Evolutionary conservation across 2,888 invertebrate genomes (phyloP).

Genomic region (Pammene fasciana): DNA sequence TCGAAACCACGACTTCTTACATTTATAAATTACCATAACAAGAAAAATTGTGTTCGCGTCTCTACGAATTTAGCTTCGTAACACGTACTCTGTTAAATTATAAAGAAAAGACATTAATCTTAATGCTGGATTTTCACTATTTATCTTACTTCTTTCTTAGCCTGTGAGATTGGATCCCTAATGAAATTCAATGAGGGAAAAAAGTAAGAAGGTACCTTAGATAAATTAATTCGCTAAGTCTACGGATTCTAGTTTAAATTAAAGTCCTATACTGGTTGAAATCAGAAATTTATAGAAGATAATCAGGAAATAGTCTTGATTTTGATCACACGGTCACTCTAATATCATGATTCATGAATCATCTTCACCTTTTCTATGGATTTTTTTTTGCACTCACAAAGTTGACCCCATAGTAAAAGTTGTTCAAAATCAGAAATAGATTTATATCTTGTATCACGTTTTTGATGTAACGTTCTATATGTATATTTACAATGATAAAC

Average conservation of each 20-base stretch:
- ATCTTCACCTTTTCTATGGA: no score
- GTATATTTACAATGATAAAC: not conserved
- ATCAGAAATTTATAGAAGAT: no score
- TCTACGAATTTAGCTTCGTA: conserved; percentile 33
- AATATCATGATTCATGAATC: no score
- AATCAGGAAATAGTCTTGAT: no score
- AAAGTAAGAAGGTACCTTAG: conserved; percentile 30
- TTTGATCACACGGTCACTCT: no score
- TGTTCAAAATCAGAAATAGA: no score
- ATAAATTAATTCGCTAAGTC: conserved; percentile 32
- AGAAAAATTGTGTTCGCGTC: conserved; percentile 35
- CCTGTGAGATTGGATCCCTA: conserved; percentile 40
- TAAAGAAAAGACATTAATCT: conserved; percentile 43
- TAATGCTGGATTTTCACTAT: conserved; percentile 42
- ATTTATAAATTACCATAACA: conserved; percentile 27
- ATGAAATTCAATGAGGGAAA: conserved; percentile 41
- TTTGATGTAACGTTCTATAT: no score
- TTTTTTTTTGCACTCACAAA: no score
- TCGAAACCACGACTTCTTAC: not conserved
- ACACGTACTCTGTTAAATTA: conserved; percentile 42
- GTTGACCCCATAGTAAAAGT: no score
- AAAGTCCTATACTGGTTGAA: no score
- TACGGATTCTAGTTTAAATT: conserved; percentile 24
- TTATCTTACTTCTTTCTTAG: conserved; percentile 42
- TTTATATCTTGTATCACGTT: no score